Evolutionary conservation across 2,113 vertebrate species (phyloP).

Genomic region (Stictonetta naevosa): DNA sequence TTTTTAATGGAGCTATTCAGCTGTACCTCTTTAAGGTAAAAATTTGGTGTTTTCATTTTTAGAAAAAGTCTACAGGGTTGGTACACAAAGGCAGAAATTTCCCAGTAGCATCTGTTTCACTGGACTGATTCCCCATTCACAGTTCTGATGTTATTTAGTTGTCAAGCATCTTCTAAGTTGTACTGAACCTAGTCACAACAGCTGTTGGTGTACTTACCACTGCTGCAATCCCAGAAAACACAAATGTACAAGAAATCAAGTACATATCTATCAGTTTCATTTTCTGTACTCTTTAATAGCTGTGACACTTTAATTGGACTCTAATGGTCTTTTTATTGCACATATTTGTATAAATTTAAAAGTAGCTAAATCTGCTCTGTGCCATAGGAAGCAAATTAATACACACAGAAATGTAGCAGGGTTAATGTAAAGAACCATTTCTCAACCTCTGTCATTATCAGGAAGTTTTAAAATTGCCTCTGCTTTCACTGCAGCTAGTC

Average conservation of each 20-base stretch:
- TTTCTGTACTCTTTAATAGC: conserved; percentile 18
- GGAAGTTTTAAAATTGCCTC: conserved; percentile 7
- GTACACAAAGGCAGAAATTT: conserved; percentile 17
- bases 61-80: not conserved
- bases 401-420: not conserved
- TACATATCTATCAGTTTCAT: not conserved
- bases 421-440: conserved; percentile 33
- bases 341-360: conserved; percentile 36
- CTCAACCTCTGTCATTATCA: not conserved
- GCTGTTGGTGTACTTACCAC: not conserved
- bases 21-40: not conserved
- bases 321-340: conserved; percentile 45
- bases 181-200: not conserved
- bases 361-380: conserved; percentile 7
- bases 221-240: not conserved
- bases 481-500: not conserved
- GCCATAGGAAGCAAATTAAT: conserved; percentile 38
- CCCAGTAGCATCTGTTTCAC: not conserved
- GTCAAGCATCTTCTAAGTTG: not conserved
- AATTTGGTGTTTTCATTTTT: not conserved
- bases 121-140: not conserved
- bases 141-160: not conserved
- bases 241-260: not conserved
- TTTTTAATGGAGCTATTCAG: not conserved
- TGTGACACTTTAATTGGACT: conserved; percentile 29